A percentile compares a stretch with the other conserved stretches of the same genome.
These are phyloP conservation scores for Cosmia pyralina DNA, from an alignment of 2,888 invertebrate species.

Conservation along the genomic window DNA sequence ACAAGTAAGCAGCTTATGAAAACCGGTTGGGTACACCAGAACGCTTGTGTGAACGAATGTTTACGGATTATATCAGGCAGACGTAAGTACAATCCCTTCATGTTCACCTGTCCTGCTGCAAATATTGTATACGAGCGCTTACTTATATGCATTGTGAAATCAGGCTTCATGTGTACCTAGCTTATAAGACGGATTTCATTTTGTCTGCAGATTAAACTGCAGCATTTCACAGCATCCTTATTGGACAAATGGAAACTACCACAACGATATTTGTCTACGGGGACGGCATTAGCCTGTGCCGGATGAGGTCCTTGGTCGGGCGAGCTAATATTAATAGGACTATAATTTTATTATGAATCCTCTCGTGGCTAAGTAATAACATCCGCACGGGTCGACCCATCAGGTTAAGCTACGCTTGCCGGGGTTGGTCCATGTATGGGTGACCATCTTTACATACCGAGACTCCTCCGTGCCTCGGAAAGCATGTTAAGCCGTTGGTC, in stretches of 20 bases:
- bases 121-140: neutral
- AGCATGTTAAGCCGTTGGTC: too few relatives aligned
- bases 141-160: neutral
- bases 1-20: neutral
- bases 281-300: neutral
- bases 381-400: too few relatives aligned
- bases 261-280: neutral
- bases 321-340: neutral
- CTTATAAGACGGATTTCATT: neutral
- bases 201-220: too few relatives aligned
- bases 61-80: neutral
- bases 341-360: neutral
- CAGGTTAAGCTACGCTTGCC: too few relatives aligned
- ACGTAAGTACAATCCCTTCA: constrained; percentile 1
- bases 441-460: too few relatives aligned
- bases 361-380: too few relatives aligned
- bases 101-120: neutral
- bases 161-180: neutral
- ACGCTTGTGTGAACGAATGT: neutral
- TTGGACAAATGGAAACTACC: neutral
- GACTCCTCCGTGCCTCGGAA: too few relatives aligned
- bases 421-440: too few relatives aligned
- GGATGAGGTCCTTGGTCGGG: neutral
- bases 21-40: neutral
- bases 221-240: too few relatives aligned